Evolutionary conservation across 2,797 vertebrate genomes (phyloP).

Genomic region (Bradypus variegatus): DNA sequence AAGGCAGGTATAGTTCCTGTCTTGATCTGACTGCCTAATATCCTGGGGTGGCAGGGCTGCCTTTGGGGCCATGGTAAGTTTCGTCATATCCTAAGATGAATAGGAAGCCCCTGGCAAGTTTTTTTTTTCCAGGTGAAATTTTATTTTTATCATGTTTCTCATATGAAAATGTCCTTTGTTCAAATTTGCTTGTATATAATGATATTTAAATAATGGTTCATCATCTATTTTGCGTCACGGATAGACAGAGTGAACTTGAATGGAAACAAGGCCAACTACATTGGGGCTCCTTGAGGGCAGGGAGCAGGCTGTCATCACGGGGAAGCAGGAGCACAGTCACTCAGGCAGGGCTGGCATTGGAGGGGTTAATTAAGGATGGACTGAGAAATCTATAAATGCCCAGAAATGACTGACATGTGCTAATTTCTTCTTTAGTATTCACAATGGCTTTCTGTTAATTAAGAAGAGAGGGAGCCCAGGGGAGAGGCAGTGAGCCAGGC

Average conservation of each 20-base stretch:
- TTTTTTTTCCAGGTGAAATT: neutral
- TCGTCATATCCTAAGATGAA: neutral
- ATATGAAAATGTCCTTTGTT: too few relatives aligned
- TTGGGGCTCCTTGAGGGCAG: neutral
- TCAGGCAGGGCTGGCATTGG: conserved; percentile 58
- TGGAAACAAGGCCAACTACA: neutral
- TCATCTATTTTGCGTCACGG: too few relatives aligned
- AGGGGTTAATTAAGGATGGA: conserved; percentile 75
- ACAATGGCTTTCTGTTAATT: conserved; percentile 76
- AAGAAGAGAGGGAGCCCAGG: conserved; percentile 72
- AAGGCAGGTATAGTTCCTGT: neutral
- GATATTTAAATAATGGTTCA: too few relatives aligned
- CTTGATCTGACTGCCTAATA: neutral
- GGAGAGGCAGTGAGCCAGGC: conserved; percentile 63
- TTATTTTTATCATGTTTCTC: too few relatives aligned
- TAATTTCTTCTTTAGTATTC: conserved; percentile 79
- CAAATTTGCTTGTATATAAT: too few relatives aligned
- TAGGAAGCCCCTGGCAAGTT: neutral
- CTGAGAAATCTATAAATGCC: conserved; percentile 72
- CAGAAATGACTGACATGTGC: conserved; percentile 75
- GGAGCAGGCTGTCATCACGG: neutral
- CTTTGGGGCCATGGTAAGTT: neutral
- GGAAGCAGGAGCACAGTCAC: conserved; percentile 54
- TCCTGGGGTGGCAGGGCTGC: neutral
- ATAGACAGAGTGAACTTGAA: neutral